Percentiles rank a stretch among this genome's conserved stretches.
phyloP scores from a whole-genome alignment of 2,113 vertebrate genomes.

The Donacobius atricapilla region DNA sequence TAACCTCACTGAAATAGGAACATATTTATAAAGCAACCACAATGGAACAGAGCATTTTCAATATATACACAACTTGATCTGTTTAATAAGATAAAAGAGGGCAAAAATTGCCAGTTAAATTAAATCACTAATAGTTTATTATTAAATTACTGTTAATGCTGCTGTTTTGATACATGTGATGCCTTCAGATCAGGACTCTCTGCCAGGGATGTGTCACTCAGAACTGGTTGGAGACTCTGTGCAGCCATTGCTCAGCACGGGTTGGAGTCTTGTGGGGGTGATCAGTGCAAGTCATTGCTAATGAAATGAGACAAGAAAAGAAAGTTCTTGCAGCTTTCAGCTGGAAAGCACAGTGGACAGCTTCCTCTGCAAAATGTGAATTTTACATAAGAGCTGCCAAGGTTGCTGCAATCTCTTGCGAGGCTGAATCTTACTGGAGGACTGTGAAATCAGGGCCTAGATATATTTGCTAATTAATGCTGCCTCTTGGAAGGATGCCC shows the following conservation, averaged over 20 bases:
- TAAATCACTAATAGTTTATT: background rate
- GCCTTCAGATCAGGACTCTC: background rate
- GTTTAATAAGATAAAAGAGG: constrained; percentile 30
- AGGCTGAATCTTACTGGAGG: background rate
- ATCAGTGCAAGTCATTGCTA: background rate
- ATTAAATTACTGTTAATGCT: background rate
- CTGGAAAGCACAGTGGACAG: background rate
- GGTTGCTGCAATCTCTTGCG: background rate
- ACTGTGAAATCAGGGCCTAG: background rate
- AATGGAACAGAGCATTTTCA: constrained; percentile 54
- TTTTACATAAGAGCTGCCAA: background rate
- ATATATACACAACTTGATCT: constrained; percentile 18
- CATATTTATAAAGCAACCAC: constrained; percentile 64
- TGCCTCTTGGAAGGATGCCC: background rate
- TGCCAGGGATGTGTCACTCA: background rate
- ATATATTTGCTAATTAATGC: background rate
- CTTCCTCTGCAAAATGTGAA: background rate
- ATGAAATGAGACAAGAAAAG: background rate
- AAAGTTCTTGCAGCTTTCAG: background rate
- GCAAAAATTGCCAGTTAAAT: constrained; percentile 37
- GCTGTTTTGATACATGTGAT: background rate
- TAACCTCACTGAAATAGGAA: constrained; percentile 63
- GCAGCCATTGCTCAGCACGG: accelerated
- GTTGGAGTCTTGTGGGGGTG: background rate
- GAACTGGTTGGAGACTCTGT: background rate